Evolutionary conservation across 2,888 invertebrate species (phyloP).

Genomic region (Drosophila melanocephala): DNA sequence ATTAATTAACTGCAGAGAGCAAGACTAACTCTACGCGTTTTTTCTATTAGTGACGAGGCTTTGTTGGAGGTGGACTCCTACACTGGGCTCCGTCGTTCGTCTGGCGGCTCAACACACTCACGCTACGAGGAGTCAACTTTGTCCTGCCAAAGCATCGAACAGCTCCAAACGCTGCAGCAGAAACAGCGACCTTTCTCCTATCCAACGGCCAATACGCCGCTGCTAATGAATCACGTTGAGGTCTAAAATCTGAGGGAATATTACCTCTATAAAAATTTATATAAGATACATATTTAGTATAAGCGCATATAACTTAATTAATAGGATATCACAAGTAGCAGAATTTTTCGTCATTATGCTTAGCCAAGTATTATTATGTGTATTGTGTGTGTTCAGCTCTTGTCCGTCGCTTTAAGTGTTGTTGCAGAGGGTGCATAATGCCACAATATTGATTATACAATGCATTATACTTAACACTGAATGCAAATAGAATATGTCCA

Average conservation of each 20-base stretch:
- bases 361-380: slow-evolving; percentile 50
- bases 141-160: slow-evolving; percentile 83
- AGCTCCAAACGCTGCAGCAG: slow-evolving; percentile 61
- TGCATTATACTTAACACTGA: background rate
- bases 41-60: slow-evolving; percentile 83
- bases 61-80: slow-evolving; percentile 84
- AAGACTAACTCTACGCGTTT: background rate
- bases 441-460: background rate
- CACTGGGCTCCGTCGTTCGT: slow-evolving; percentile 81
- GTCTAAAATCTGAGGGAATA: slow-evolving; percentile 49
- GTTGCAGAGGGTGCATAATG: slow-evolving; percentile 21
- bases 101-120: slow-evolving; percentile 83
- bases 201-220: slow-evolving; percentile 84
- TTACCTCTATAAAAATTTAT: background rate
- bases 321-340: slow-evolving; percentile 50
- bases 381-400: slow-evolving; percentile 36
- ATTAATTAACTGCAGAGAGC: accelerated
- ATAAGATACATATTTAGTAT: background rate
- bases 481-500: background rate
- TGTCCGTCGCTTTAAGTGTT: slow-evolving; percentile 63
- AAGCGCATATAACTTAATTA: slow-evolving; percentile 34
- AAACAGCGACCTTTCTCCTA: slow-evolving; percentile 81
- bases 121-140: slow-evolving; percentile 83
- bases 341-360: slow-evolving; percentile 52
- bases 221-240: slow-evolving; percentile 83